Percentiles rank a stretch among this genome's conserved stretches.
Evolutionary conservation across 2,113 vertebrate species (phyloP).

Genomic region (Nymphicus hollandicus): DNA sequence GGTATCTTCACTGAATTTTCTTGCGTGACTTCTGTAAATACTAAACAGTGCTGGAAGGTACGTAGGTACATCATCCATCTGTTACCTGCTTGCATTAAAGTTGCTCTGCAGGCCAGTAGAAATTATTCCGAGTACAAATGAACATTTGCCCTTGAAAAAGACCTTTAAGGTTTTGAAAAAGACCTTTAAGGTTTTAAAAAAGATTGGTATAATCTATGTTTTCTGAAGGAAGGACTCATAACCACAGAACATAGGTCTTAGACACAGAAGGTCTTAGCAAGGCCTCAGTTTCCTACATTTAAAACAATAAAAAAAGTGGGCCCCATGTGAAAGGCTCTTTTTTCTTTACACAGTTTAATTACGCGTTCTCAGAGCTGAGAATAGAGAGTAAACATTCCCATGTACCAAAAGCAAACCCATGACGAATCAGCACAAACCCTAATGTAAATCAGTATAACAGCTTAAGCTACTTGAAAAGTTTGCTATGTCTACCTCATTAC

Average conservation of each 20-base stretch:
- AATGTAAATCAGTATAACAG: neutral
- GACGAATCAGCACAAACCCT: neutral
- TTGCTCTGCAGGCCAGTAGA: neutral
- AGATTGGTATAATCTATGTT: neutral
- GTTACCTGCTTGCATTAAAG: neutral
- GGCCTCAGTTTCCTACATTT: neutral
- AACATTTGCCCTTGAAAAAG: neutral
- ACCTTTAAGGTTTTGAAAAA: neutral
- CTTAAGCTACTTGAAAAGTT: neutral
- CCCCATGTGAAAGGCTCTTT: neutral
- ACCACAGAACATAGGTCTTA: neutral
- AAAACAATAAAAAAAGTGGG: neutral
- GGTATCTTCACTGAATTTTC: neutral
- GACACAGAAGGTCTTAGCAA: neutral
- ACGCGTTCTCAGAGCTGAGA: neutral
- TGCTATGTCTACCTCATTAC: neutral
- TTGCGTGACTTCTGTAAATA: neutral
- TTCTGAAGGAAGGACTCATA: neutral
- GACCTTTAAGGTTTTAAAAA: neutral
- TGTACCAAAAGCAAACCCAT: neutral
- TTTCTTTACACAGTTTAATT: neutral
- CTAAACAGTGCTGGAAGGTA: neutral
- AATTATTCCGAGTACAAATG: neutral
- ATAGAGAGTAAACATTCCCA: neutral
- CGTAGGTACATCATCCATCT: neutral